These are phyloP conservation scores for Pygocentrus nattereri DNA, from an alignment of 2,797 vertebrate species.

Conservation along the genomic window DNA sequence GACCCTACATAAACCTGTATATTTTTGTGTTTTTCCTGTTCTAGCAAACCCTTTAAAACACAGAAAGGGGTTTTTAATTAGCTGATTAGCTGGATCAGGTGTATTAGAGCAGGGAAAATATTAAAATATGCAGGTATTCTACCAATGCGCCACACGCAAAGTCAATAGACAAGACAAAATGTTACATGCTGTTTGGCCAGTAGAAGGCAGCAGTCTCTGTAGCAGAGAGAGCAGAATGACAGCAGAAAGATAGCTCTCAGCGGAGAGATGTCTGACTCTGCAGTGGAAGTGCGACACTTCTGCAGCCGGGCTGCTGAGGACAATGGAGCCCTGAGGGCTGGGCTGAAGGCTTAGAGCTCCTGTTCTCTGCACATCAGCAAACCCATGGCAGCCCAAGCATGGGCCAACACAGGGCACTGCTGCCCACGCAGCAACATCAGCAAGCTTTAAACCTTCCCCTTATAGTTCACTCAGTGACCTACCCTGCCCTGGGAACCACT, in stretches of 20 bases:
- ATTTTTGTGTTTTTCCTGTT: background rate
- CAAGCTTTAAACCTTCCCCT: conserved; percentile 18
- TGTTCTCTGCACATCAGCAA: conserved; percentile 53
- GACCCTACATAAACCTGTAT: background rate
- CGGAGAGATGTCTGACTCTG: conserved; percentile 75
- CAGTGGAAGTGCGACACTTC: conserved; percentile 85
- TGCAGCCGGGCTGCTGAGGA: conserved; percentile 72
- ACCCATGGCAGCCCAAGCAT: conserved; percentile 20
- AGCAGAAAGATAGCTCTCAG: conserved; percentile 69
- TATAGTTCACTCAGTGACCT: conserved; percentile 26
- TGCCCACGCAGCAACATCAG: conserved; percentile 29
- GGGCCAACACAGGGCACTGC: conserved; percentile 1
- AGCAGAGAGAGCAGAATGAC: conserved; percentile 69
- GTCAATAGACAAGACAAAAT: conserved; percentile 2
- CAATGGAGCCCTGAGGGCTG: conserved; percentile 68
- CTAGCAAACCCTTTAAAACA: background rate
- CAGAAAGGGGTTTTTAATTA: background rate
- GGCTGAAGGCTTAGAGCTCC: conserved; percentile 62
- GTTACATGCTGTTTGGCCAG: conserved; percentile 58
- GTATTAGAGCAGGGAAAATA: conserved; percentile 4
- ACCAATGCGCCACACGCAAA: background rate
- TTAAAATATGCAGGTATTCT: background rate
- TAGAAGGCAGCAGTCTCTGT: conserved; percentile 75
- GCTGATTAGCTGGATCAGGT: background rate
- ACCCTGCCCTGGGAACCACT: conserved; percentile 23